These are phyloP conservation scores for Empis livida DNA, from an alignment of 2,888 invertebrate species.

Conservation along the genomic window DNA sequence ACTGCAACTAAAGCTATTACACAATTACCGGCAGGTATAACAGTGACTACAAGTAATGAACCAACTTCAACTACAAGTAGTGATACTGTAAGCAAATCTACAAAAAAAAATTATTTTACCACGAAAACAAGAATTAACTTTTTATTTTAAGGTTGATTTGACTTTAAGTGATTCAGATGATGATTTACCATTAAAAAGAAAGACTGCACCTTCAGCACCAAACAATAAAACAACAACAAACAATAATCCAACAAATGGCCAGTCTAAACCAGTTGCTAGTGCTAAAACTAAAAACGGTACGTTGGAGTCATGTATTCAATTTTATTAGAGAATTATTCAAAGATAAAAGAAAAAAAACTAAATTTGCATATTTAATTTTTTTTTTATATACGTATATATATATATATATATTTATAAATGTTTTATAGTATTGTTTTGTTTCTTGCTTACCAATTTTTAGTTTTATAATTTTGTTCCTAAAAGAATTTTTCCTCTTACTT, in stretches of 20 bases:
- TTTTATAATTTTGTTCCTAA: too few species aligned
- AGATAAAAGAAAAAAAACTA: too few species aligned
- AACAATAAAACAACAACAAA: constrained; percentile 22
- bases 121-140: too few species aligned
- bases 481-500: too few species aligned
- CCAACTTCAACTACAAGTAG: constrained; percentile 35
- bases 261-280: constrained; percentile 10
- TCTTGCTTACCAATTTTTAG: too few species aligned
- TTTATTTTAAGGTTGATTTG: constrained; percentile 44
- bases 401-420: too few species aligned
- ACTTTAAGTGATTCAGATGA: constrained; percentile 63
- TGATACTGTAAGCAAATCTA: constrained; percentile 35
- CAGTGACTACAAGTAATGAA: constrained; percentile 22
- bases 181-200: constrained; percentile 52
- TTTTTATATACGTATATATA: too few species aligned
- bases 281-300: constrained; percentile 28
- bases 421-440: too few species aligned
- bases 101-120: too few species aligned
- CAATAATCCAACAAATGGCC: constrained; percentile 20
- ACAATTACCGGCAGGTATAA: constrained; percentile 20
- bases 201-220: constrained; percentile 32
- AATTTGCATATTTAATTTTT: too few species aligned
- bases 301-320: constrained; percentile 25
- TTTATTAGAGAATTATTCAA: neutral
- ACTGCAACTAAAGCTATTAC: constrained; percentile 28